phyloP scores from a whole-genome alignment of 37 sponge, comb jelly and placozoan species.

The Diacarnus erythraeanus region DNA sequence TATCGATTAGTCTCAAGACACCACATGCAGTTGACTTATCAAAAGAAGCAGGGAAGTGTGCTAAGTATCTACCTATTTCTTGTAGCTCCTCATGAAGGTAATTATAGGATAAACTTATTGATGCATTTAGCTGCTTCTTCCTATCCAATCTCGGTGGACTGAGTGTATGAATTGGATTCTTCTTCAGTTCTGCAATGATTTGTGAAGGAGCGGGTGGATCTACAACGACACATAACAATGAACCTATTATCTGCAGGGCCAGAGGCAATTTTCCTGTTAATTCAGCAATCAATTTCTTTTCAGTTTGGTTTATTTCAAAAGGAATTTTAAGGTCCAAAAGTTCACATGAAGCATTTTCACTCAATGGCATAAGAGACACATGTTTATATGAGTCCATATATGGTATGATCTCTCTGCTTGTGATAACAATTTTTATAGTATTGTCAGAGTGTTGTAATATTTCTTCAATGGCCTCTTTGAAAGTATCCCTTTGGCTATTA shows the following conservation, averaged over 20 bases:
- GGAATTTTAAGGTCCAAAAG: constrained; percentile 10
- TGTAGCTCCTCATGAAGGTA: background rate
- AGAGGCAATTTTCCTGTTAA: constrained; percentile 41
- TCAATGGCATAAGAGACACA: background rate
- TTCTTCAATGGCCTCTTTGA: constrained; percentile 9
- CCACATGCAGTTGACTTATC: background rate
- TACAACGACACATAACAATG: constrained; percentile 1
- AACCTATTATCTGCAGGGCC: constrained; percentile 42
- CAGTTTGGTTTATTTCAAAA: background rate
- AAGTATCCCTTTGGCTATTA: background rate
- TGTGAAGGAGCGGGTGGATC: constrained; percentile 9
- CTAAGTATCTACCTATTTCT: constrained; percentile 9
- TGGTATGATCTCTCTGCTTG: constrained; percentile 3
- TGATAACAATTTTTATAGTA: constrained; percentile 2
- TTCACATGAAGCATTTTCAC: background rate
- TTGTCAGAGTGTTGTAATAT: background rate
- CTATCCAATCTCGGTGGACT: constrained; percentile 8
- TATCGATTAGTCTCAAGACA: background rate
- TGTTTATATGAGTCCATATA: background rate
- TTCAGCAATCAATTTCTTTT: constrained; percentile 27
- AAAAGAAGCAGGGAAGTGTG: constrained; percentile 44
- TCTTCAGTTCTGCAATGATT: constrained; percentile 9
- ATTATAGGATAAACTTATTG: constrained; percentile 27
- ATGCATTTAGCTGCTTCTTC: background rate
- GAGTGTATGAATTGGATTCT: constrained; percentile 11